Evolutionary conservation across 2,113 vertebrate species (phyloP).

Genomic region (Bolborhynchus lineola): DNA sequence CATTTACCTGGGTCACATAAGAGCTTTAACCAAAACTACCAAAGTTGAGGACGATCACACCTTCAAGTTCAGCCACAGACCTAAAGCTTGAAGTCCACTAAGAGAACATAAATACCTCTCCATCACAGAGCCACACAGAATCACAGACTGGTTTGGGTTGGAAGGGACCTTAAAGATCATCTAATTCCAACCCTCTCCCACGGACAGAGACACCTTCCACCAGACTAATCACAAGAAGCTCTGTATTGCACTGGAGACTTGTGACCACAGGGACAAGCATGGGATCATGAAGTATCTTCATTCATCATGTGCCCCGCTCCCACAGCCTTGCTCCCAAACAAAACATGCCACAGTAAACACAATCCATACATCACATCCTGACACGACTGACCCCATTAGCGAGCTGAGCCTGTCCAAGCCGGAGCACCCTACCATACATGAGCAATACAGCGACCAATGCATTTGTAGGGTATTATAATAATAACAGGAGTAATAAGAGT

Average conservation of each 20-base stretch:
- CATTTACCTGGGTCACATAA: background rate
- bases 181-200: background rate
- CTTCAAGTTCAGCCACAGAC: slow-evolving; percentile 20
- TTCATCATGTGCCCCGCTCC: slow-evolving; percentile 80
- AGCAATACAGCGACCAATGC: background rate
- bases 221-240: background rate
- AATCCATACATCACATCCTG: slow-evolving; percentile 83
- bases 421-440: slow-evolving; percentile 36
- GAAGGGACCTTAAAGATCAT: background rate
- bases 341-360: slow-evolving; percentile 84
- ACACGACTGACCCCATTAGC: slow-evolving; percentile 66
- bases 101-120: slow-evolving; percentile 8
- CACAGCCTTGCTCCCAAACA: slow-evolving; percentile 72
- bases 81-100: slow-evolving; percentile 33
- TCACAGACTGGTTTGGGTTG: background rate
- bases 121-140: background rate
- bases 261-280: slow-evolving; percentile 71
- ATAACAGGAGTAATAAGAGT: background rate
- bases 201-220: background rate
- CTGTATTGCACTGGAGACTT: slow-evolving; percentile 51
- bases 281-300: slow-evolving; percentile 77
- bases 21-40: slow-evolving; percentile 27
- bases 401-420: slow-evolving; percentile 24
- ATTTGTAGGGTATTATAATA: background rate
- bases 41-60: background rate